phyloP scores from a whole-genome alignment of 2,113 vertebrate genomes.

The Ceyx margarethae region DNA sequence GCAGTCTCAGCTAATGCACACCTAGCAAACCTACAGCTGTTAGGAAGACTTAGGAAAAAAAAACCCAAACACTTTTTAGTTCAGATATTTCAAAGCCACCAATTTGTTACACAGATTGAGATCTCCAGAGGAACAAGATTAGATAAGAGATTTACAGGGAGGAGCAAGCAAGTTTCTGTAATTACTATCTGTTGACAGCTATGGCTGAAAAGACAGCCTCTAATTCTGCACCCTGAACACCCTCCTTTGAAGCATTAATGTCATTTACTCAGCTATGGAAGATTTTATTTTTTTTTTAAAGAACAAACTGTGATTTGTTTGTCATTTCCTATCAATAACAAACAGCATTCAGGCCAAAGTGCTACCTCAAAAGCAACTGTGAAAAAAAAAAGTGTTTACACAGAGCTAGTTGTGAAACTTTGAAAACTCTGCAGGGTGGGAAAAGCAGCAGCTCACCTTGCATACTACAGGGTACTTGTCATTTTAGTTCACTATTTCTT shows the following conservation, averaged over 20 bases:
- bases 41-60: neutral
- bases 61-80: neutral
- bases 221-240: neutral
- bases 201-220: neutral
- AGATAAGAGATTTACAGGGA: neutral
- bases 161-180: neutral
- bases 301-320: neutral
- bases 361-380: neutral
- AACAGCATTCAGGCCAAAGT: neutral
- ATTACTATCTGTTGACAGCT: conserved; percentile 2
- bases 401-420: neutral
- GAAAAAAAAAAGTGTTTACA: neutral
- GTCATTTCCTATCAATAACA: neutral
- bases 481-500: neutral
- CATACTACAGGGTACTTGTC: no score
- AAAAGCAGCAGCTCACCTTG: neutral
- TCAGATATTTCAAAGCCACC: neutral
- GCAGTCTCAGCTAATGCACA: neutral
- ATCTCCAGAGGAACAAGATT: neutral
- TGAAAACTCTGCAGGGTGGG: neutral
- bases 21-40: neutral
- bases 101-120: neutral
- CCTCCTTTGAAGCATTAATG: neutral
- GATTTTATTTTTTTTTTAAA: no score
- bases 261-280: neutral